phyloP scores from a whole-genome alignment of 2,797 vertebrate species.

The Tamandua tetradactyla region DNA sequence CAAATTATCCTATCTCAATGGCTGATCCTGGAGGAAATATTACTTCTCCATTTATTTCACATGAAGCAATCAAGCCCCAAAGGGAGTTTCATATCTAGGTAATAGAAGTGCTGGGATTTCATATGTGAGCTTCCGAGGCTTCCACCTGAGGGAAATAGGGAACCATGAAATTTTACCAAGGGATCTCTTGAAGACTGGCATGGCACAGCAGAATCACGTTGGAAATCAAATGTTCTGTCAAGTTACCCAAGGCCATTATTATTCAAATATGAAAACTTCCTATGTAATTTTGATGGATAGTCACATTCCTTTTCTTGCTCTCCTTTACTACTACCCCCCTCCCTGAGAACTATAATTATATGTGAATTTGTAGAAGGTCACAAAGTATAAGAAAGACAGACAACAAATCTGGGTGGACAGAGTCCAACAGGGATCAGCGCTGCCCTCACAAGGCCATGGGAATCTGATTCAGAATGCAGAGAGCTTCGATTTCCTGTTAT shows the following conservation, averaged over 20 bases:
- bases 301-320: background rate
- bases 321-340: background rate
- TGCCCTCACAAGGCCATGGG: background rate
- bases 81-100: background rate
- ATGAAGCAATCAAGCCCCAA: background rate
- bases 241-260: background rate
- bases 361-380: background rate
- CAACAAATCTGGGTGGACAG: accelerated
- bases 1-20: background rate
- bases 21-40: background rate
- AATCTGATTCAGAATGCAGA: background rate
- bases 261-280: background rate
- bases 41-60: background rate
- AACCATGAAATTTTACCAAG: background rate
- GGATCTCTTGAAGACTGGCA: background rate
- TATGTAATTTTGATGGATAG: background rate
- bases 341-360: background rate
- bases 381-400: background rate
- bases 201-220: background rate
- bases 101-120: background rate
- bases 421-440: no score
- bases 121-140: background rate
- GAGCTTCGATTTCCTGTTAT: background rate
- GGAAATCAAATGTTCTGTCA: background rate
- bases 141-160: background rate